A percentile compares a stretch with the other conserved stretches of the same genome.
phyloP scores from a whole-genome alignment of 1,140 invertebrate genomes.

The Spodoptera frugiperda region DNA sequence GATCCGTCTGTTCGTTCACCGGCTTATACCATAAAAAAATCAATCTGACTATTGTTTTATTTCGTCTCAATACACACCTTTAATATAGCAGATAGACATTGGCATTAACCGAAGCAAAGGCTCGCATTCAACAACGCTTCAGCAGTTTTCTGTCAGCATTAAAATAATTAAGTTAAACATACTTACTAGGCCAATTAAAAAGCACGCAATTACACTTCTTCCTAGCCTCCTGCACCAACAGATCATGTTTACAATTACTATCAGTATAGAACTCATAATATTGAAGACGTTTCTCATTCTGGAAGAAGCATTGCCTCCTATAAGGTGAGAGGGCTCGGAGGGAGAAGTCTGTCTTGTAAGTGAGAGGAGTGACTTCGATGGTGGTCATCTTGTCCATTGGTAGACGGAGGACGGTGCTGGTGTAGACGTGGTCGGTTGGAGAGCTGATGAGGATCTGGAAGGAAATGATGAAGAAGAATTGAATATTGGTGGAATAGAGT shows the following conservation, averaged over 20 bases:
- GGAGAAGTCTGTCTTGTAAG: slow-evolving; percentile 72
- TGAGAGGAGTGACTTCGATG: slow-evolving; percentile 77
- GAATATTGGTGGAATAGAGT: not conserved
- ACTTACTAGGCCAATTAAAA: slow-evolving; percentile 77
- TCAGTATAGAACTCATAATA: slow-evolving; percentile 78
- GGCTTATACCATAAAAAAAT: too few species aligned
- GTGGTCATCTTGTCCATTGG: slow-evolving; percentile 81
- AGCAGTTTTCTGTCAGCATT: too few species aligned
- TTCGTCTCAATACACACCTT: too few species aligned
- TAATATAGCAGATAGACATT: too few species aligned
- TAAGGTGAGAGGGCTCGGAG: slow-evolving; percentile 70
- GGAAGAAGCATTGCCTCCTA: slow-evolving; percentile 87
- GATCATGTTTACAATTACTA: slow-evolving; percentile 78
- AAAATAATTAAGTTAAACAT: not conserved
- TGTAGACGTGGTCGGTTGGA: slow-evolving; percentile 76
- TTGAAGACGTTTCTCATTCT: slow-evolving; percentile 85
- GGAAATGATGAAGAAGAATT: not conserved
- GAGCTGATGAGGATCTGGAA: slow-evolving; percentile 78
- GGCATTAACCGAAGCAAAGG: too few species aligned
- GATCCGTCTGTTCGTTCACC: too few species aligned
- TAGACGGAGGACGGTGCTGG: slow-evolving; percentile 73
- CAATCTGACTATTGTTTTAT: too few species aligned
- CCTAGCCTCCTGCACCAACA: slow-evolving; percentile 68
- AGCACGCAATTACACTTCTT: slow-evolving; percentile 72
- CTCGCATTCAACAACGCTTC: too few species aligned